Evolutionary conservation across 2,113 vertebrate genomes (phyloP).

Genomic region (Crotalus tigris): DNA sequence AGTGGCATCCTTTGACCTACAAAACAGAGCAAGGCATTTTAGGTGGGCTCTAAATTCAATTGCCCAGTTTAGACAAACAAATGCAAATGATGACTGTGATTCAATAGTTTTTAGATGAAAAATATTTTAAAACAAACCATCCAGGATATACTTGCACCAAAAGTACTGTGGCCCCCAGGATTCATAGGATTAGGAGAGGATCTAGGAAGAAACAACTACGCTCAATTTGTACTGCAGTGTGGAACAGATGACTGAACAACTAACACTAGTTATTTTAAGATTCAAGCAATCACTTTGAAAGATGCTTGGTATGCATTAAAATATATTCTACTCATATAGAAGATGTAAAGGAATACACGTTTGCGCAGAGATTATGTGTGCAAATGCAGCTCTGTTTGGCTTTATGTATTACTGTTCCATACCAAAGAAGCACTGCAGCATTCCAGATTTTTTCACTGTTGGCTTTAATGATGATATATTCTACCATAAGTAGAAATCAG

Average conservation of each 20-base stretch:
- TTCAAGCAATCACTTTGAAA: background rate
- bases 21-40: background rate
- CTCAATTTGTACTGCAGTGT: background rate
- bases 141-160: background rate
- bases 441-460: background rate
- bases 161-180: background rate
- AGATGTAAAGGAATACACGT: background rate
- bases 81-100: background rate
- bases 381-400: background rate
- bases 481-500: background rate
- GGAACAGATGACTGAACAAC: background rate
- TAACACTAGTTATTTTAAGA: background rate
- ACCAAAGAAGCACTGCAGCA: background rate
- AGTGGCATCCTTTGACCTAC: background rate
- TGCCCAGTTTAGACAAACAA: background rate
- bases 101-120: background rate
- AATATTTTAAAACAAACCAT: background rate
- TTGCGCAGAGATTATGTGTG: background rate
- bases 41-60: background rate
- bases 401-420: background rate
- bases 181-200: background rate
- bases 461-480: background rate
- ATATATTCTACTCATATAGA: background rate
- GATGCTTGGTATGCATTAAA: background rate
- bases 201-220: background rate